Percentiles rank a stretch among this genome's conserved stretches.
phyloP scores from a whole-genome alignment of 2,113 vertebrate species.

The Serilophus lunatus region DNA sequence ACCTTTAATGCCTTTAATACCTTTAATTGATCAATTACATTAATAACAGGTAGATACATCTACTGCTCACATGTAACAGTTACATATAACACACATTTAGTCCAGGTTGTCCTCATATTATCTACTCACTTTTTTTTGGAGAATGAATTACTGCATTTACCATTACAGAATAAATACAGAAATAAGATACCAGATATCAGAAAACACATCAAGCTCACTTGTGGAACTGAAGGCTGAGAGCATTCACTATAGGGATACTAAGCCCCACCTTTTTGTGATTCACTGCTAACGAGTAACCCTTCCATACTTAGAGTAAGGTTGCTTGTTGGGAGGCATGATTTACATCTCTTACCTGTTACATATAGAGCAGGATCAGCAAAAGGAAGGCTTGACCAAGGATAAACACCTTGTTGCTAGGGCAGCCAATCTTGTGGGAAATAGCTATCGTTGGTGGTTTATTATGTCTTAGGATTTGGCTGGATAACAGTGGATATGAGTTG shows the following conservation, averaged over 20 bases:
- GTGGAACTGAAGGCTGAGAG: not conserved
- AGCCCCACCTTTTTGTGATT: not conserved
- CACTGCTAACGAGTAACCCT: not conserved
- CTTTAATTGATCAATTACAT: not conserved
- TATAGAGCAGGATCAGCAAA: not conserved
- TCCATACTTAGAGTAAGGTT: not conserved
- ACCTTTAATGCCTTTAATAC: not conserved
- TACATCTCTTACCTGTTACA: not conserved
- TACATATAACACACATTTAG: not conserved
- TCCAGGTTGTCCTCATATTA: not conserved
- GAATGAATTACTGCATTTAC: not conserved
- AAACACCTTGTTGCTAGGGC: not conserved
- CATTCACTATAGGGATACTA: not conserved
- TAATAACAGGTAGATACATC: not conserved
- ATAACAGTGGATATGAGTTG: not conserved
- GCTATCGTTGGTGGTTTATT: accelerated
- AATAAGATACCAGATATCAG: not conserved
- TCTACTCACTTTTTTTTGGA: not conserved
- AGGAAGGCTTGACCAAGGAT: not conserved
- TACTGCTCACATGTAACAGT: not conserved
- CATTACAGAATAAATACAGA: not conserved
- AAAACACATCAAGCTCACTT: not conserved
- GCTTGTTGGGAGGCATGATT: not conserved
- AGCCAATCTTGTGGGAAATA: not conserved
- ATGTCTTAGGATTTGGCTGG: not conserved